Conservation (phyloP, 1,140 invertebrate species). For the Ceratosolen fusciceps region DNA sequence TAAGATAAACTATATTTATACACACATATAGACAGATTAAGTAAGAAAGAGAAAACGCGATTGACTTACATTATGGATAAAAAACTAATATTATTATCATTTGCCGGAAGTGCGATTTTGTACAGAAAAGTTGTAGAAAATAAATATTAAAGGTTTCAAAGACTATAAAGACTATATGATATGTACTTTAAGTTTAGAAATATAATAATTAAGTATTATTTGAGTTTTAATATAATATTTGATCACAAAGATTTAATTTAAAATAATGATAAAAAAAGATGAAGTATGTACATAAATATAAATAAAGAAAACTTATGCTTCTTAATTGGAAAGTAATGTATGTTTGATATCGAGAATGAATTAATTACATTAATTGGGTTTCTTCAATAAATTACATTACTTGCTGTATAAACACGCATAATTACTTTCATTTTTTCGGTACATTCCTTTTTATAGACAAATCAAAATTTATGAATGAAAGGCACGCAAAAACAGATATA, state of each 20-base stretch:
- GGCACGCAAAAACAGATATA: neutral
- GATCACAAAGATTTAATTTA: neutral
- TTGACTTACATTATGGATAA: neutral
- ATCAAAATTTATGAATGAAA: conserved; percentile 22
- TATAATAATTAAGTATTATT: too few relatives aligned
- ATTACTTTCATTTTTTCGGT: conserved; percentile 3
- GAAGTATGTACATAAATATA: neutral
- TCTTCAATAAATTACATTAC: neutral
- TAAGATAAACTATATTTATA: neutral
- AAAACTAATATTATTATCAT: conserved; percentile 9
- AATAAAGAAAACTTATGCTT: conserved; percentile 35
- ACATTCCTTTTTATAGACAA: conserved; percentile 31
- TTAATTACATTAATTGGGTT: conserved; percentile 4
- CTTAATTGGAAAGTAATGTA: conserved; percentile 51
- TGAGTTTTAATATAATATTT: neutral
- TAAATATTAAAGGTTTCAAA: neutral
- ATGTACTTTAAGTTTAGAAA: neutral
- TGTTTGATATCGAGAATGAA: conserved; percentile 44
- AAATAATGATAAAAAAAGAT: neutral
- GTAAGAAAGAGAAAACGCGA: conserved; percentile 3
- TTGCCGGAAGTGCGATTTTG: conserved; percentile 50
- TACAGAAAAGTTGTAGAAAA: conserved; percentile 33
- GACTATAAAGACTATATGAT: conserved; percentile 6
- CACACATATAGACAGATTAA: neutral
- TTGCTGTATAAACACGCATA: conserved; percentile 27